Evolutionary conservation across 2,888 invertebrate genomes (phyloP).

Genomic region (Cinara cedri): DNA sequence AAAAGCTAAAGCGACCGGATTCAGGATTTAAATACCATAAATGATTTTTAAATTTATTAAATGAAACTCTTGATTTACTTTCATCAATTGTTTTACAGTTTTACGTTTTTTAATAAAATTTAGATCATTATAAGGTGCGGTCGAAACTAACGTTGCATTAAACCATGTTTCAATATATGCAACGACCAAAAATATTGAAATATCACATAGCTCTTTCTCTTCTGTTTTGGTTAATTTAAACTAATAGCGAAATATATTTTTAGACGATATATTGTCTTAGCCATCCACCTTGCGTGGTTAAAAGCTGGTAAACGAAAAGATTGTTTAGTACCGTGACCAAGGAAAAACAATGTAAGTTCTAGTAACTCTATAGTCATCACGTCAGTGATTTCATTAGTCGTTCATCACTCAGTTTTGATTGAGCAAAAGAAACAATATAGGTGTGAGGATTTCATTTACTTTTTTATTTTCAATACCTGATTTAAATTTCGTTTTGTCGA

Average conservation of each 20-base stretch:
- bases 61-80: too few species aligned
- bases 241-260: constrained; percentile 6
- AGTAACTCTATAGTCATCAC: neutral
- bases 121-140: too few species aligned
- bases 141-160: too few species aligned
- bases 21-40: neutral
- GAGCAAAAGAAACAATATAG: neutral
- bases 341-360: neutral
- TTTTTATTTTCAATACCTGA: constrained; percentile 8
- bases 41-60: neutral
- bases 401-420: neutral
- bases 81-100: too few species aligned
- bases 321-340: neutral
- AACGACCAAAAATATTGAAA: neutral
- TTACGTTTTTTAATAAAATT: too few species aligned
- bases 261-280: neutral
- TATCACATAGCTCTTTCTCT: neutral
- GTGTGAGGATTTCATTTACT: neutral
- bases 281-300: neutral
- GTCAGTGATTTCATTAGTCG: neutral
- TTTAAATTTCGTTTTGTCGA: neutral
- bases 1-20: neutral
- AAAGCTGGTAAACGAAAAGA: neutral
- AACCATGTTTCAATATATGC: too few species aligned
- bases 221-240: neutral